phyloP scores from a whole-genome alignment of 2,797 vertebrate species.

The Macropodus opercularis region DNA sequence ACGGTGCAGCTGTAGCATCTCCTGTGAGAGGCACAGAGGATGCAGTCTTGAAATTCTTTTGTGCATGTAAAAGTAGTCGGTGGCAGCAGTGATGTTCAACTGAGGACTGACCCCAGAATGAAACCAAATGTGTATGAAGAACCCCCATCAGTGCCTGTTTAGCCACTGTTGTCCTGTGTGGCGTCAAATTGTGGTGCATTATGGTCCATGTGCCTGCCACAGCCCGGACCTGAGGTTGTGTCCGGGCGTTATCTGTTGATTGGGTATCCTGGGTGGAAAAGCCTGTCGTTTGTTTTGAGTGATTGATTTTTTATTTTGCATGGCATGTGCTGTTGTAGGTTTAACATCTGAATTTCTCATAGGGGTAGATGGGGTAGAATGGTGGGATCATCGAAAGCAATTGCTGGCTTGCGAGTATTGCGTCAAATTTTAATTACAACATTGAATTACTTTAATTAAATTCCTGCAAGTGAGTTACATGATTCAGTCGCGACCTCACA shows the following conservation, averaged over 20 bases:
- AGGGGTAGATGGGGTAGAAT: conserved; percentile 78
- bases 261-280: conserved; percentile 79
- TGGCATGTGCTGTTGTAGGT: conserved; percentile 81
- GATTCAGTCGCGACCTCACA: neutral
- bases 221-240: conserved; percentile 52
- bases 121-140: conserved; percentile 70
- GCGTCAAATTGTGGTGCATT: conserved; percentile 61
- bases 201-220: conserved; percentile 52
- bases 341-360: conserved; percentile 62
- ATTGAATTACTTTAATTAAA: neutral
- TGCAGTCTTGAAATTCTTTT: conserved; percentile 30
- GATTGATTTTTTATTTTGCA: too few relatives aligned
- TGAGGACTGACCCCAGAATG: conserved; percentile 59
- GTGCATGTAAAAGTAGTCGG: conserved; percentile 71
- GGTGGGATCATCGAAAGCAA: conserved; percentile 39
- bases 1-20: conserved; percentile 10
- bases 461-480: neutral
- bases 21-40: conserved; percentile 1
- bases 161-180: conserved; percentile 61
- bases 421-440: neutral
- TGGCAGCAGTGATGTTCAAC: conserved; percentile 60
- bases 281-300: conserved; percentile 63
- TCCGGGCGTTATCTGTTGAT: conserved; percentile 58
- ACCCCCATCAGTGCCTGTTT: conserved; percentile 62
- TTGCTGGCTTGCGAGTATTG: conserved; percentile 6